These are phyloP conservation scores for Luffia ferchaultella DNA, from an alignment of 2,888 invertebrate species.

Conservation along the genomic window DNA sequence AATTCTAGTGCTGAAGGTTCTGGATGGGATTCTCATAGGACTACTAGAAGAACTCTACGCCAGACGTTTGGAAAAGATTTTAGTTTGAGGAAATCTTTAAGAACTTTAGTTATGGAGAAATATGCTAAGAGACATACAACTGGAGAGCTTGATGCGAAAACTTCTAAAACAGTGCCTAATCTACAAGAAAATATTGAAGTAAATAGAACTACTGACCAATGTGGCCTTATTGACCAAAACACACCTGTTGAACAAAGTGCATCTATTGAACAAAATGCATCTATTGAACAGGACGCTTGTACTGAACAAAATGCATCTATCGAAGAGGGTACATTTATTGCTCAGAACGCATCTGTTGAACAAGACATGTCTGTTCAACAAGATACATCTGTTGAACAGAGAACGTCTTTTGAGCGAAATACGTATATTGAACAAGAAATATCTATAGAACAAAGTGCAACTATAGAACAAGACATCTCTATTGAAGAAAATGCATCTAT, in stretches of 20 bases:
- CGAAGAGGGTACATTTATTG: constrained; percentile 1
- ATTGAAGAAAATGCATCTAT: not conserved
- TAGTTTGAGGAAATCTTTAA: constrained; percentile 41
- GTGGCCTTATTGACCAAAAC: not conserved
- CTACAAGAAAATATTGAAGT: not conserved
- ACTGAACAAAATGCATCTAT: not conserved
- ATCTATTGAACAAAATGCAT: not conserved
- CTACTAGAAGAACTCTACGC: constrained; percentile 43
- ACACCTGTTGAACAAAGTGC: not conserved
- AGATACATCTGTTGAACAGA: constrained; percentile 2
- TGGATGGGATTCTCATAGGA: constrained; percentile 53
- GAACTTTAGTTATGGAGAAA: constrained; percentile 50
- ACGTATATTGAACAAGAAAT: too few species aligned
- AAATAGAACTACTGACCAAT: too few species aligned
- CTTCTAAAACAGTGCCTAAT: too few species aligned
- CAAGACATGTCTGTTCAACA: constrained; percentile 6
- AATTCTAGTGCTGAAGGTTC: constrained; percentile 45
- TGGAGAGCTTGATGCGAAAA: not conserved
- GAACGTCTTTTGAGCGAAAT: too few species aligned
- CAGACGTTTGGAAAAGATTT: constrained; percentile 50
- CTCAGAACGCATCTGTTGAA: constrained; percentile 7
- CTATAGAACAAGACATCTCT: not conserved
- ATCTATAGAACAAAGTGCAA: too few species aligned
- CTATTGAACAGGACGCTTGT: not conserved
- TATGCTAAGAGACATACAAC: constrained; percentile 37